phyloP scores from a whole-genome alignment of 2,888 invertebrate genomes.

The Chrysolina haemoptera region DNA sequence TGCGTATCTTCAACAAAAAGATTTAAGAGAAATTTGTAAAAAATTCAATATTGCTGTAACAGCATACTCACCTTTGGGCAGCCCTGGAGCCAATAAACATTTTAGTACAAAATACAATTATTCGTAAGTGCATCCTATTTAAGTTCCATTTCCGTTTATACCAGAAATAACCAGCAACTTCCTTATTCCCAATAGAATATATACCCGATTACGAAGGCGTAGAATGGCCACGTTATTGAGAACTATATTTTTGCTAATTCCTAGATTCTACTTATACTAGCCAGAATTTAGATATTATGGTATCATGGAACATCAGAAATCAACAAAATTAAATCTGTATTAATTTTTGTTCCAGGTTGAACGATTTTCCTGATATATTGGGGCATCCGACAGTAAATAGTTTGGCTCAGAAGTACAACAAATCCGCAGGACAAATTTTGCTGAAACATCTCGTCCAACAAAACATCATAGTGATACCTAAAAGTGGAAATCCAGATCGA shows the following conservation, averaged over 20 bases:
- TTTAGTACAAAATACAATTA: constrained; percentile 77
- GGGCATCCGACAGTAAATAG: constrained; percentile 74
- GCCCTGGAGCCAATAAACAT: constrained; percentile 79
- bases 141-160: constrained; percentile 10
- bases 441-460: constrained; percentile 80
- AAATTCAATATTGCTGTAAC: constrained; percentile 77
- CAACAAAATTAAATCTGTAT: too few relatives aligned
- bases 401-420: constrained; percentile 74
- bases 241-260: too few relatives aligned
- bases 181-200: too few relatives aligned
- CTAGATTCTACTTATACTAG: too few relatives aligned
- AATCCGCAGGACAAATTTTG: constrained; percentile 80
- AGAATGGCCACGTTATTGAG: too few relatives aligned
- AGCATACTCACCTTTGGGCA: constrained; percentile 82
- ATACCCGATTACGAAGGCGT: too few relatives aligned
- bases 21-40: constrained; percentile 76
- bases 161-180: too few relatives aligned
- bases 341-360: constrained; percentile 67
- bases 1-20: constrained; percentile 81
- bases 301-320: too few relatives aligned
- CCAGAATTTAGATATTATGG: too few relatives aligned
- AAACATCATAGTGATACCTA: constrained; percentile 82
- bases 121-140: constrained; percentile 67
- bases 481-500: constrained; percentile 80
- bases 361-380: constrained; percentile 76